Conservation (phyloP, 2,797 vertebrate genomes). For the Phyllotis vaccarum region DNA sequence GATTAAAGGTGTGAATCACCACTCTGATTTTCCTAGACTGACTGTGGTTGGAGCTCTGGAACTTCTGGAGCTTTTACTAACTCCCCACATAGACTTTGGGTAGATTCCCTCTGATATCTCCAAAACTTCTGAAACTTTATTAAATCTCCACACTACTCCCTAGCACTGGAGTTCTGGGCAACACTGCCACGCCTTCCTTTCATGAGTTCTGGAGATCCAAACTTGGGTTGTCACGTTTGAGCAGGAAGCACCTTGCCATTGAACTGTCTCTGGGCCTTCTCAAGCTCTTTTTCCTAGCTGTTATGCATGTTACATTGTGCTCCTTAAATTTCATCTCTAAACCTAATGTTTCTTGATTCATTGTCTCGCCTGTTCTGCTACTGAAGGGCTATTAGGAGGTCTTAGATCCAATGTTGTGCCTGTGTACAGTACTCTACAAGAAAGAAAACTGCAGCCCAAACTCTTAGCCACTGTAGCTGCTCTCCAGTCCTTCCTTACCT, state of each 20-base stretch:
- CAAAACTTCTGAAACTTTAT: no score
- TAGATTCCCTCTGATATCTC: no score
- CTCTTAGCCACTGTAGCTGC: no score
- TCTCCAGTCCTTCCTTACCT: background rate
- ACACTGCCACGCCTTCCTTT: background rate
- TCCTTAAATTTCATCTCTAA: background rate
- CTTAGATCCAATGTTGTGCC: background rate
- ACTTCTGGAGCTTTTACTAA: no score
- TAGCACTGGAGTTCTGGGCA: background rate
- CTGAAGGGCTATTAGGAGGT: background rate
- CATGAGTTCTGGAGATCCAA: background rate
- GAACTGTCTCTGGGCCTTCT: background rate
- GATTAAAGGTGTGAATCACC: no score
- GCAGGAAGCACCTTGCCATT: background rate
- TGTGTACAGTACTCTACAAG: background rate
- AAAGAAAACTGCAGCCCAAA: constrained; percentile 8
- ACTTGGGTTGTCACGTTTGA: background rate
- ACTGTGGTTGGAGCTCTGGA: no score
- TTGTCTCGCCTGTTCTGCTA: background rate
- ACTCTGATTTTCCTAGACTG: no score
- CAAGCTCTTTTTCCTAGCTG: background rate
- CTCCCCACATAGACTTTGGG: no score
- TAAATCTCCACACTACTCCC: no score
- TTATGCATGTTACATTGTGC: background rate
- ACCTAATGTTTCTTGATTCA: background rate